Conservation (phyloP, 2,113 vertebrate species). For the Crocuta crocuta region DNA sequence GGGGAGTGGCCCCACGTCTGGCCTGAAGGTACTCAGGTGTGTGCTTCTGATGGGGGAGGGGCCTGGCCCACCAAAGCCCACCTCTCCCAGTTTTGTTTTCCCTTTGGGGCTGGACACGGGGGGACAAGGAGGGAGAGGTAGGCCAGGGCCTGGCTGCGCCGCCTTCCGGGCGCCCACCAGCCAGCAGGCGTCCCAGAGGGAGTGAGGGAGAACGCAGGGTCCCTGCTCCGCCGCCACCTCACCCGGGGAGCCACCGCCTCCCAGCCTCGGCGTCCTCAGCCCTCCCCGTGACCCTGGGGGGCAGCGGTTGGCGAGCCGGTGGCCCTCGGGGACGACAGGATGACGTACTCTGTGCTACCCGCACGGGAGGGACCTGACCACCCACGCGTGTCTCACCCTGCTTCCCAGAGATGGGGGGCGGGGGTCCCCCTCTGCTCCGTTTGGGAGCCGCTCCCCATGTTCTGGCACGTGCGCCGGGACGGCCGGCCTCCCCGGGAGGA, state of each 20-base stretch:
- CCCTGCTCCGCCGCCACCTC: too few species aligned
- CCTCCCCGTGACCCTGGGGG: not conserved
- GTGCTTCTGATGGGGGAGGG: too few species aligned
- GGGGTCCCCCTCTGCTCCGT: not conserved
- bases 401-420: too few species aligned
- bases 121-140: too few species aligned
- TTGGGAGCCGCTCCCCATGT: too few species aligned
- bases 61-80: not conserved
- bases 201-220: fast-evolving
- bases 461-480: not conserved
- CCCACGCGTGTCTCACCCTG: not conserved
- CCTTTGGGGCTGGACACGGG: not conserved
- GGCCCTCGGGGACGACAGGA: not conserved
- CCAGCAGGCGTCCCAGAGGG: not conserved
- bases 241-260: not conserved
- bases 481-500: not conserved
- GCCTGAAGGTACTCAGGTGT: not conserved
- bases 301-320: fast-evolving
- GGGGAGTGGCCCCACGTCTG: fast-evolving
- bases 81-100: not conserved
- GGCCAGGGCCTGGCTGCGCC: not conserved
- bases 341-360: not conserved
- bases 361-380: not conserved
- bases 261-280: not conserved
- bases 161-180: not conserved